Conservation (phyloP, 92 coral and sea anemone genomes). For the Phenganax subtilis region DNA sequence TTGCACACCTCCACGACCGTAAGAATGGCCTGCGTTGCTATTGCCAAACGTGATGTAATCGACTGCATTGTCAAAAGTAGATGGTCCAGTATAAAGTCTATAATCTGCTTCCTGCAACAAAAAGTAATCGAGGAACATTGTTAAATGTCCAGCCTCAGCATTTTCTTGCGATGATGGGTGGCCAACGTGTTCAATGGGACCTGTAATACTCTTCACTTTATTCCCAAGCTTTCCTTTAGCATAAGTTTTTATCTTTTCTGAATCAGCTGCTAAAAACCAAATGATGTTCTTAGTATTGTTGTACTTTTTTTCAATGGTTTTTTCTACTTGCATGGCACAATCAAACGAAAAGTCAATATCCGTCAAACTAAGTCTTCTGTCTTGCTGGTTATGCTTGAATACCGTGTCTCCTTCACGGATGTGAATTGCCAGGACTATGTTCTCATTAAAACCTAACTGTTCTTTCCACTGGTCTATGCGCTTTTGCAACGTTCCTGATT, state of each 20-base stretch:
- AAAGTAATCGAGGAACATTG: conserved; percentile 79
- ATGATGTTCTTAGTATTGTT: conserved; percentile 31
- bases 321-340: conserved; percentile 69
- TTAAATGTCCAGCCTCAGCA: conserved; percentile 54
- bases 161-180: background rate
- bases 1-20: no score
- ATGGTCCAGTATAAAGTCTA: conserved; percentile 9
- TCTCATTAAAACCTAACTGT: conserved; percentile 37
- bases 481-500: conserved; percentile 53
- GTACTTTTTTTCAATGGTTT: conserved; percentile 17
- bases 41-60: background rate
- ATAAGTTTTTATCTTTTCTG: conserved; percentile 52
- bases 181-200: conserved; percentile 15
- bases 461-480: conserved; percentile 47
- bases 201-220: conserved; percentile 37
- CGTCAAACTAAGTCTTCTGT: conserved; percentile 39
- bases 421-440: conserved; percentile 72
- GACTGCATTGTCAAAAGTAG: background rate
- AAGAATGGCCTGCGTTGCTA: background rate
- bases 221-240: conserved; percentile 53
- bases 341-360: conserved; percentile 53
- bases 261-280: conserved; percentile 88
- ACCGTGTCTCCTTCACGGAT: conserved; percentile 77
- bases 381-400: conserved; percentile 55
- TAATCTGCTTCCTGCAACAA: conserved; percentile 80